phyloP scores from a whole-genome alignment of 1,140 invertebrate genomes.

The Formica selysi region DNA sequence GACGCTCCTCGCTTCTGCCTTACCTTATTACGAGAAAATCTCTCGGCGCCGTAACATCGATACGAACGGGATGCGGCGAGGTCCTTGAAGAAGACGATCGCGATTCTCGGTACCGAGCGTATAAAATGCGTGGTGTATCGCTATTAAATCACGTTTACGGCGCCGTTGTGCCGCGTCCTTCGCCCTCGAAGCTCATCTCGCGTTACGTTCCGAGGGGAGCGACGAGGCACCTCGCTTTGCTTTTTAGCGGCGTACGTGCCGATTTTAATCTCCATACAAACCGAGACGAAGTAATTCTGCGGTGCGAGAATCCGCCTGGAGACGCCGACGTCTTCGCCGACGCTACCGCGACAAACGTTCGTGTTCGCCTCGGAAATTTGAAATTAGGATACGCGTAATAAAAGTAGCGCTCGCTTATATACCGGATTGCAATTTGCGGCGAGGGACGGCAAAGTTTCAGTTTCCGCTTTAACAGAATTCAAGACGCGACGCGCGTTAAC shows the following conservation, averaged over 20 bases:
- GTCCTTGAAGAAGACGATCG: slow-evolving; percentile 38
- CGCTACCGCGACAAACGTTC: not conserved
- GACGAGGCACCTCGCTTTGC: not conserved
- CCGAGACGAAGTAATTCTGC: slow-evolving; percentile 31
- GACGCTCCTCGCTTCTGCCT: slow-evolving; percentile 7
- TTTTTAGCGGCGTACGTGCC: slow-evolving; percentile 28
- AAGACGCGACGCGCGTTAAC: slow-evolving; percentile 10
- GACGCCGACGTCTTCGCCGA: not conserved
- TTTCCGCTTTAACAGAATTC: slow-evolving; percentile 39
- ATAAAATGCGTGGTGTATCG: slow-evolving; percentile 47
- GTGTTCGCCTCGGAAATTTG: not conserved
- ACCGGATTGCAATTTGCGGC: not conserved
- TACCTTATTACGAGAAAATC: slow-evolving; percentile 51
- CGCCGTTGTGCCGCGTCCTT: slow-evolving; percentile 33
- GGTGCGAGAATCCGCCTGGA: slow-evolving; percentile 23
- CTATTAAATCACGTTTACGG: slow-evolving; percentile 57
- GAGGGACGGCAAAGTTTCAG: slow-evolving; percentile 23
- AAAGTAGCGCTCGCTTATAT: slow-evolving; percentile 22
- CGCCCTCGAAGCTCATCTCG: slow-evolving; percentile 16
- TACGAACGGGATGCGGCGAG: slow-evolving; percentile 13
- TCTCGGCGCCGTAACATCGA: slow-evolving; percentile 29
- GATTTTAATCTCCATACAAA: slow-evolving; percentile 55
- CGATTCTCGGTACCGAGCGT: slow-evolving; percentile 40
- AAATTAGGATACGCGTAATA: slow-evolving; percentile 38
- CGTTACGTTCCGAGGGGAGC: not conserved